Evolutionary conservation across 2,113 vertebrate genomes (phyloP).

Genomic region (Talpa occidentalis): DNA sequence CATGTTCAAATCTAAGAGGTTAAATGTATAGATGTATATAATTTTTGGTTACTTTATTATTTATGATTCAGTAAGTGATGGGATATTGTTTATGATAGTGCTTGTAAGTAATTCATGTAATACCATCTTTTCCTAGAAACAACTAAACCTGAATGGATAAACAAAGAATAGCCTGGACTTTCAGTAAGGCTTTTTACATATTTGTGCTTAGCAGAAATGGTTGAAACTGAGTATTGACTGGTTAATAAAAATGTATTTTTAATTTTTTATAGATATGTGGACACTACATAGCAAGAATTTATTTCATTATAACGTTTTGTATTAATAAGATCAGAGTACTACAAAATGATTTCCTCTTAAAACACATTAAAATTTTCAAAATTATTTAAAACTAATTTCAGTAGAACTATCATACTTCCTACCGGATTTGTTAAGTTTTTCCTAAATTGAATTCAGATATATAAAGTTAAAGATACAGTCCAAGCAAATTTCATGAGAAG

Average conservation of each 20-base stretch:
- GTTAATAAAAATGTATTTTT: conserved; percentile 18
- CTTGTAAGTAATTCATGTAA: neutral
- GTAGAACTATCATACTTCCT: neutral
- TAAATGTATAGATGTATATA: neutral
- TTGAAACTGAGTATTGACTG: neutral
- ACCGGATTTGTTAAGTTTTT: conserved; percentile 35
- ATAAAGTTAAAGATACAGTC: neutral
- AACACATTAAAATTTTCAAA: conserved; percentile 21
- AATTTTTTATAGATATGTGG: neutral
- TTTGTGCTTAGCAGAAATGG: neutral
- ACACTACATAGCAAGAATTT: conserved; percentile 43
- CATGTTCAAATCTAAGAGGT: neutral
- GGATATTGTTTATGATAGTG: neutral
- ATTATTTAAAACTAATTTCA: too few species aligned
- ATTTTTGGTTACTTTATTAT: conserved; percentile 43
- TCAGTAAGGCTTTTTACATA: neutral
- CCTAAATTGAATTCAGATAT: conserved; percentile 30
- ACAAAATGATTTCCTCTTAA: conserved; percentile 27
- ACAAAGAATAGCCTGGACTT: neutral
- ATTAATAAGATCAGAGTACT: conserved; percentile 5
- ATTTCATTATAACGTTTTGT: neutral
- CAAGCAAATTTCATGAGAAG: neutral
- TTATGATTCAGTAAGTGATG: neutral
- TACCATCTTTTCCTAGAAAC: neutral
- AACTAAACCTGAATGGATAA: conserved; percentile 15